phyloP scores from a whole-genome alignment of 1,140 invertebrate species.

The Drosophila pallidifrons region DNA sequence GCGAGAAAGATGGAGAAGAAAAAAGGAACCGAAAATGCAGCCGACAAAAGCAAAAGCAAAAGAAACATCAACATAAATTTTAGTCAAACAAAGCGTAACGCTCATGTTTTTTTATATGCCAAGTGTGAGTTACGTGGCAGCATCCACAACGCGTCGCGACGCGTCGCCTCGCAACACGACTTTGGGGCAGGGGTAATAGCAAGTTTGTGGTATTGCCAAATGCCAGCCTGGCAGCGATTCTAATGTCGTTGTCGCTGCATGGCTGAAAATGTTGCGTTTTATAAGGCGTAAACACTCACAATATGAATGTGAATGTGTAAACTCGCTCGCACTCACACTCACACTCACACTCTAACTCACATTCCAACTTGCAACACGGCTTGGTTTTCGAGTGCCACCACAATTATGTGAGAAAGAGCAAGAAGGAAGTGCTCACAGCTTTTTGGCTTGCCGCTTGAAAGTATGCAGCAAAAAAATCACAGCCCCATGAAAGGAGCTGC shows the following conservation, averaged over 20 bases:
- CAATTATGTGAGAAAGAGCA: slow-evolving; percentile 50
- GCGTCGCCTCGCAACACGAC: not conserved
- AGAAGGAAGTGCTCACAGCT: slow-evolving; percentile 23
- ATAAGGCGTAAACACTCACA: slow-evolving; percentile 75
- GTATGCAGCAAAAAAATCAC: slow-evolving; percentile 49
- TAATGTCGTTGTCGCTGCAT: slow-evolving; percentile 55
- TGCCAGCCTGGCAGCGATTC: slow-evolving; percentile 55
- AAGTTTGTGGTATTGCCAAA: slow-evolving; percentile 78
- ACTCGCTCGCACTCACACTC: slow-evolving; percentile 27
- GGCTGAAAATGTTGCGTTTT: slow-evolving; percentile 73
- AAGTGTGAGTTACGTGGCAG: not conserved
- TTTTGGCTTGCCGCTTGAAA: slow-evolving; percentile 45
- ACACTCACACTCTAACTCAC: slow-evolving; percentile 8
- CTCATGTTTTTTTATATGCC: slow-evolving; percentile 52
- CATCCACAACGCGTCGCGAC: not conserved
- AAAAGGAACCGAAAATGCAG: slow-evolving; percentile 41
- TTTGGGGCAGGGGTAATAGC: slow-evolving; percentile 63
- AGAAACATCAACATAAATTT: slow-evolving; percentile 80
- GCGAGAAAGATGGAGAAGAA: slow-evolving; percentile 3
- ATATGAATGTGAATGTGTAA: slow-evolving; percentile 41
- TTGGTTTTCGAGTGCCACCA: slow-evolving; percentile 15
- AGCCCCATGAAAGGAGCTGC: slow-evolving; percentile 31
- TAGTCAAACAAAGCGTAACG: slow-evolving; percentile 81
- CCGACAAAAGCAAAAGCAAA: slow-evolving; percentile 53
- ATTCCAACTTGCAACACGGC: slow-evolving; percentile 10